Percentiles rank a stretch among this genome's conserved stretches.
Evolutionary conservation across 2,797 vertebrate genomes (phyloP).

Genomic region (Anguilla marmorata): DNA sequence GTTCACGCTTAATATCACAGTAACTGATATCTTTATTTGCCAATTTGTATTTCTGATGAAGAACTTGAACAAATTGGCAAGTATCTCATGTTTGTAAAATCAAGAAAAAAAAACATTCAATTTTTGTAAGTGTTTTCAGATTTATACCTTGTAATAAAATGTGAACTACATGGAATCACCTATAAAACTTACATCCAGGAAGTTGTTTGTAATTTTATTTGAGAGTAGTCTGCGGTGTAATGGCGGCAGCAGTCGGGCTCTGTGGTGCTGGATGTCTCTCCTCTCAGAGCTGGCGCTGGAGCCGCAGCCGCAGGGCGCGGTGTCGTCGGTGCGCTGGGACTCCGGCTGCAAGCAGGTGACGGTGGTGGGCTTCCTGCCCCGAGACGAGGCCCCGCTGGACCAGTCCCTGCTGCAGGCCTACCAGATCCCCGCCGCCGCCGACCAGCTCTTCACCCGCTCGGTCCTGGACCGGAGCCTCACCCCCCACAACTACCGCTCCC

Average conservation of each 20-base stretch:
- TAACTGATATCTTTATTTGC: neutral
- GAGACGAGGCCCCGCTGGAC: constrained; percentile 20
- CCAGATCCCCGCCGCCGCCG: constrained; percentile 37
- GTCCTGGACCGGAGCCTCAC: constrained; percentile 35
- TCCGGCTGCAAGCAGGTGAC: constrained; percentile 35
- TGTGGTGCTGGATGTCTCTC: neutral
- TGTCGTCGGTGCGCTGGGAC: constrained; percentile 30
- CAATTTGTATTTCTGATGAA: neutral
- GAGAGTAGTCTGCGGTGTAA: neutral
- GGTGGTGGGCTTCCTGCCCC: constrained; percentile 38
- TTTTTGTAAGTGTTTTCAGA: neutral
- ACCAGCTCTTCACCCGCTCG: constrained; percentile 38
- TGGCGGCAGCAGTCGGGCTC: neutral
- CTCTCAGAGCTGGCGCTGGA: neutral
- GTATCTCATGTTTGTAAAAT: neutral
- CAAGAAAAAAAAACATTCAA: neutral
- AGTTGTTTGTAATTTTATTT: neutral
- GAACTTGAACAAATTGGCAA: neutral
- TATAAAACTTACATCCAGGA: neutral
- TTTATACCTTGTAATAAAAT: neutral
- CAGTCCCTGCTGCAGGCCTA: constrained; percentile 35
- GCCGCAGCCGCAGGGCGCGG: neutral
- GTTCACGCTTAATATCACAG: neutral
- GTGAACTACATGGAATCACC: neutral
- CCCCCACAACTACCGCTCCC: constrained; percentile 37